Base-by-base conservation (phyloP, 1,140 invertebrate genomes). In the Zaprionus tsacasi region DNA sequence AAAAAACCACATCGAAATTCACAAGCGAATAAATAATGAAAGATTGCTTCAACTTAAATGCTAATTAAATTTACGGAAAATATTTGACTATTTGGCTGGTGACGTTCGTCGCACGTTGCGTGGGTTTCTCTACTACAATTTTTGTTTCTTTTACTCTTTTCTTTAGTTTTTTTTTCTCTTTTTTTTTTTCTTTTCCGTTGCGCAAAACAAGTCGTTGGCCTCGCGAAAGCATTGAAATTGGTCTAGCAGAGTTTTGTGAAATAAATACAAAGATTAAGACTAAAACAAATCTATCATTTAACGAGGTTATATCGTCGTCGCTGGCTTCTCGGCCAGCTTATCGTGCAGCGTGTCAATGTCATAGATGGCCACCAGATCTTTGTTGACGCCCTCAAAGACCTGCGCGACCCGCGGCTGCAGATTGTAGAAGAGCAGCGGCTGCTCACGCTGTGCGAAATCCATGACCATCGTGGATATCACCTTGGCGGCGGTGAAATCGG, bases 401-500 rank as follows among this genome's bases (percentile, higher is more conserved):
- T 95, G 94, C 79, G 95, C 95, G 48, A 97, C 96, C 52, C 95
- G 95, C 0, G 96, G 95, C 91, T 97, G 97, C 27, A 97, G 93
- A 89, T 97, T 97, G 92, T 96, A 97, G 91, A 97, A 97, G 91
- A 96, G 95, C 7, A 97, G 92, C 10, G 95, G 94, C 92, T 97
- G 96, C 25, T 94, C 94, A 25, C 96, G 93, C 40, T 92, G 92
- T 33, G 95, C 94, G 88, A 97, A 97, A 92, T 97, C 96, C 69
- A 94, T 94, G 1, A 95, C 95, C 66, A 96, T 93, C 59, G 93
- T 94, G 78, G 95, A 94, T 54, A 96, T 95, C 54, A 96, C 96
- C 91, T 95, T 96, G 56, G 96, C 96, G 10, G 96, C 96, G 0
- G 96, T 97, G 91, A 95, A 97, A 92, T 97, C 96, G 13, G 96